A percentile compares a stretch with the other conserved stretches of the same genome.
Evolutionary conservation across 2,113 vertebrate species (phyloP).

Genomic region (Apodemus sylvaticus): DNA sequence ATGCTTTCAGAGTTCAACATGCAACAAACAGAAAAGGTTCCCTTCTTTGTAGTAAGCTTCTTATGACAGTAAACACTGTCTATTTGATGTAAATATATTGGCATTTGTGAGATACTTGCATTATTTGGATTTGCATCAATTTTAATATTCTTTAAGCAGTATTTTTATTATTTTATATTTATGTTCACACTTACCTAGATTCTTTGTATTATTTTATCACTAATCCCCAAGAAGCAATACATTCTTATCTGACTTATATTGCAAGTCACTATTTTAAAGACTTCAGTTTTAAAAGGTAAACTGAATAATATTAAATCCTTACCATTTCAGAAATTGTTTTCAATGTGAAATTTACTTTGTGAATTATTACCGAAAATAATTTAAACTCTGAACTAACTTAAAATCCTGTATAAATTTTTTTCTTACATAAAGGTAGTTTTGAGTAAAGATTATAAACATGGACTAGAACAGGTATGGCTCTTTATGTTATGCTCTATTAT

Average conservation of each 20-base stretch:
- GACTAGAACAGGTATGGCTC: neutral
- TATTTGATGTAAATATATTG: neutral
- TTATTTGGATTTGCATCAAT: conserved; percentile 45
- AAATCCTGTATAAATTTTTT: neutral
- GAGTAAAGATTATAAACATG: neutral
- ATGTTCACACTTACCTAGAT: conserved; percentile 33
- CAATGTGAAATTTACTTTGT: conserved; percentile 51
- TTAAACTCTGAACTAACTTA: conserved; percentile 21
- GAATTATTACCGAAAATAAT: conserved; percentile 1
- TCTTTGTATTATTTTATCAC: conserved; percentile 32
- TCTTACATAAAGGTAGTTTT: neutral
- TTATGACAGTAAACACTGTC: neutral
- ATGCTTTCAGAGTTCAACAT: neutral
- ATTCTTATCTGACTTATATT: conserved; percentile 56
- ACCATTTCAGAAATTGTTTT: neutral
- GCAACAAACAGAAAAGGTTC: neutral
- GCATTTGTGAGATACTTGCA: neutral
- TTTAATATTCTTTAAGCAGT: conserved; percentile 66
- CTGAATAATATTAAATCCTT: conserved; percentile 1
- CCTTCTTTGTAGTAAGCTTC: conserved; percentile 37
- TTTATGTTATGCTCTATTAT: neutral
- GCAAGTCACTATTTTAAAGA: conserved; percentile 43
- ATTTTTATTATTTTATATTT: conserved; percentile 56
- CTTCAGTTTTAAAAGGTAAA: conserved; percentile 44
- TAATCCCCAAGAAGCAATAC: conserved; percentile 64